These are phyloP conservation scores for Laterallus jamaicensis DNA, from an alignment of 2,113 vertebrate genomes.

Conservation along the genomic window DNA sequence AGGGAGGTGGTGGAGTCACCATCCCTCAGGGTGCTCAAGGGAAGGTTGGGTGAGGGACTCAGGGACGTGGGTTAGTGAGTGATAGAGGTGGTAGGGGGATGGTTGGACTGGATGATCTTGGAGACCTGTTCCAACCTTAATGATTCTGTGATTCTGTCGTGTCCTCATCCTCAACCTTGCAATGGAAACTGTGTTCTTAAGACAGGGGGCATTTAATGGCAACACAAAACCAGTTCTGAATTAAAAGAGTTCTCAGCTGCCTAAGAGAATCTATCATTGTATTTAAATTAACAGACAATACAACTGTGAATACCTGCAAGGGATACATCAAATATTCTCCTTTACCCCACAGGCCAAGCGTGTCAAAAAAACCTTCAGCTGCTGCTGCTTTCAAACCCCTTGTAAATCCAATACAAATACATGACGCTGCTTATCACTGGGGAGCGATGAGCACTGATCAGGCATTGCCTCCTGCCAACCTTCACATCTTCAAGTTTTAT, in stretches of 20 bases:
- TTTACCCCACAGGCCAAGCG: neutral
- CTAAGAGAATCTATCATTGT: neutral
- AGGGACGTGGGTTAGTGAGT: no score
- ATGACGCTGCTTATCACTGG: neutral
- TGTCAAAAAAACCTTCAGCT: neutral
- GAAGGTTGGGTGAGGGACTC: no score
- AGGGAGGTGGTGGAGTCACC: no score
- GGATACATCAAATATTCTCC: neutral
- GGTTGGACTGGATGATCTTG: no score
- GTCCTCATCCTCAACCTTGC: neutral
- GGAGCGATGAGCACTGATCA: neutral
- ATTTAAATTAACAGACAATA: neutral
- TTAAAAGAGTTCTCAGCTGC: neutral
- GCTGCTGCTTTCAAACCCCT: neutral
- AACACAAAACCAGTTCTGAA: neutral
- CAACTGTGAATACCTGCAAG: neutral
- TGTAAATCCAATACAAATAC: neutral
- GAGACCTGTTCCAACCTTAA: no score
- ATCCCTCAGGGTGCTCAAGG: no score
- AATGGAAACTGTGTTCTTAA: neutral
- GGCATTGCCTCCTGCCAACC: neutral
- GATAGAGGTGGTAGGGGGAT: no score
- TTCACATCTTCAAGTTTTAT: neutral
- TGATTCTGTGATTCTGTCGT: no score
- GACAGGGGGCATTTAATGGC: neutral